Conservation (phyloP, 1,140 invertebrate genomes). For the Halyomorpha halys region DNA sequence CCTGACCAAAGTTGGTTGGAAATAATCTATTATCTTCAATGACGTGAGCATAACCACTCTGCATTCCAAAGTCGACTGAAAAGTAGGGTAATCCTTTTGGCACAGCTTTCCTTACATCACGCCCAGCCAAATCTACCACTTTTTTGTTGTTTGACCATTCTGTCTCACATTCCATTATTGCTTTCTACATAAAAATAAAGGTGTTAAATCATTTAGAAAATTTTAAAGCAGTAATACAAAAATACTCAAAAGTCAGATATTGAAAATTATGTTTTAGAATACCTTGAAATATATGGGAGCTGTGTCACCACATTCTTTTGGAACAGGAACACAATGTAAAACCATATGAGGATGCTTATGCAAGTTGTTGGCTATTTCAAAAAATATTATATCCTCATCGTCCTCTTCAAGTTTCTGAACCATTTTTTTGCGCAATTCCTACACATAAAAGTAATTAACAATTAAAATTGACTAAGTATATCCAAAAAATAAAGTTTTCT, state of each 20-base stretch:
- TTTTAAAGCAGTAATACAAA: too few relatives aligned
- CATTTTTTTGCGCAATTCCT: conserved; percentile 62
- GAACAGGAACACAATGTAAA: conserved; percentile 80
- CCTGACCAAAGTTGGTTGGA: conserved; percentile 82
- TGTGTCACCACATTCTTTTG: conserved; percentile 65
- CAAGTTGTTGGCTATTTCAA: conserved; percentile 72
- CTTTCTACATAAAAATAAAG: conserved; percentile 55
- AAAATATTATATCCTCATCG: conserved; percentile 77
- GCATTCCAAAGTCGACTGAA: conserved; percentile 80
- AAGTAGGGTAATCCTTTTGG: conserved; percentile 94
- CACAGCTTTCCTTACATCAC: conserved; percentile 64
- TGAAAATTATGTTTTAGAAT: conserved; percentile 25
- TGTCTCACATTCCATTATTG: conserved; percentile 82
- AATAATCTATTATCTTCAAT: conserved; percentile 89
- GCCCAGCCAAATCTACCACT: conserved; percentile 65
- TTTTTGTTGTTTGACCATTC: conserved; percentile 96
- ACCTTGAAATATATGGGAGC: conserved; percentile 93
- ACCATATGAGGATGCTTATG: conserved; percentile 72
- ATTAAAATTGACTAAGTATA: conserved; percentile 5
- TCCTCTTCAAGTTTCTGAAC: conserved; percentile 62
- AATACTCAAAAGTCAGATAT: background rate
- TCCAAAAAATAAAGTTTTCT: conserved; percentile 25
- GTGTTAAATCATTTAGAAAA: too few relatives aligned
- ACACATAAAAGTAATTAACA: conserved; percentile 32
- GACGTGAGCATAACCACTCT: conserved; percentile 87